These are phyloP conservation scores for Dicentrarchus labrax DNA, from an alignment of 2,113 vertebrate genomes.

Conservation along the genomic window DNA sequence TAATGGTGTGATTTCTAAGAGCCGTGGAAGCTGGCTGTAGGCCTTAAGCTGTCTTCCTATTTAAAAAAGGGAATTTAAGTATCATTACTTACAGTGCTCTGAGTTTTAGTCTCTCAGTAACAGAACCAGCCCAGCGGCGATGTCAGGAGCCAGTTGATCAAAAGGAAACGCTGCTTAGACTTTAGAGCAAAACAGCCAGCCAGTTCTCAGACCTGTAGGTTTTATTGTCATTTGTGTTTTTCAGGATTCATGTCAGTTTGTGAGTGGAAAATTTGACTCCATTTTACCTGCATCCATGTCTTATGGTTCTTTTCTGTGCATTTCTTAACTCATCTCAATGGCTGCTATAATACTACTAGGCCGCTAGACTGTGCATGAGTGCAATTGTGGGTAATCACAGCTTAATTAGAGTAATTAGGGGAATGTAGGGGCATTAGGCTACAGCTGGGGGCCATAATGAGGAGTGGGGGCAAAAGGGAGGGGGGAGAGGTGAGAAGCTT, in stretches of 20 bases:
- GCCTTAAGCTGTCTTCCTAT: slow-evolving; percentile 54
- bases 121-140: neutral
- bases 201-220: slow-evolving; percentile 9
- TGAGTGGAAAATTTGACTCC: neutral
- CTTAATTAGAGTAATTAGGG: slow-evolving; percentile 87
- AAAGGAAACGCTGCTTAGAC: slow-evolving; percentile 35
- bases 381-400: slow-evolving; percentile 84
- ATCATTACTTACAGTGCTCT: slow-evolving; percentile 34
- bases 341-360: slow-evolving; percentile 73
- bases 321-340: slow-evolving; percentile 68
- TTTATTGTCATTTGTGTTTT: slow-evolving; percentile 1
- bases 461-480: slow-evolving; percentile 63
- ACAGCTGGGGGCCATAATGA: slow-evolving; percentile 83
- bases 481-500: slow-evolving; percentile 68
- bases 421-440: slow-evolving; percentile 81
- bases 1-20: slow-evolving; percentile 72
- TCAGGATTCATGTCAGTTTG: neutral
- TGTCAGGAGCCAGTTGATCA: slow-evolving; percentile 26
- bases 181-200: slow-evolving; percentile 27
- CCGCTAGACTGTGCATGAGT: slow-evolving; percentile 79
- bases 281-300: slow-evolving; percentile 18
- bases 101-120: slow-evolving; percentile 40
- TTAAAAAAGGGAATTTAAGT: slow-evolving; percentile 41
- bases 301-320: slow-evolving; percentile 36
- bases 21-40: slow-evolving; percentile 52